These are phyloP conservation scores for Dicrostonyx torquatus DNA, from an alignment of 2,797 vertebrate species.

Conservation along the genomic window DNA sequence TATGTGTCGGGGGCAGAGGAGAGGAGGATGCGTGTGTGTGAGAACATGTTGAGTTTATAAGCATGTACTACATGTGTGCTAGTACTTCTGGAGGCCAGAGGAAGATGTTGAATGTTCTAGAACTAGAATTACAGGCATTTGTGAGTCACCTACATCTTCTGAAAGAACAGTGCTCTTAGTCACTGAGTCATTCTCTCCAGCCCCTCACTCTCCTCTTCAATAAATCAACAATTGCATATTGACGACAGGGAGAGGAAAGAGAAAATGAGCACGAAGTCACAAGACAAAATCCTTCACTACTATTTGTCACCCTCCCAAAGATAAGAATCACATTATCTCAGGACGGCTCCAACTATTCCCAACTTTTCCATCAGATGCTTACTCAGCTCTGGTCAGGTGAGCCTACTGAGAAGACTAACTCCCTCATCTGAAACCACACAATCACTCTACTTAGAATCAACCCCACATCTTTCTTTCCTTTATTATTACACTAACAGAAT, in stretches of 20 bases:
- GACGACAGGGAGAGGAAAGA: neutral
- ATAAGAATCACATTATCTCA: neutral
- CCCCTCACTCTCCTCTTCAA: neutral
- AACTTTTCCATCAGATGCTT: neutral
- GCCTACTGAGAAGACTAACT: neutral
- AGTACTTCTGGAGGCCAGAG: neutral
- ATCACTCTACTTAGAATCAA: constrained; percentile 28
- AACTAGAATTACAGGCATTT: neutral
- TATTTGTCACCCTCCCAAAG: neutral
- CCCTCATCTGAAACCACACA: constrained; percentile 32
- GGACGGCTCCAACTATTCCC: neutral
- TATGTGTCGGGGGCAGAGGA: neutral
- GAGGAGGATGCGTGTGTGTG: rapidly evolving
- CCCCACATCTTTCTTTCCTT: constrained; percentile 36
- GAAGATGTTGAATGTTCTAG: neutral
- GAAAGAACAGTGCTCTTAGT: neutral
- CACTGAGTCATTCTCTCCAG: neutral
- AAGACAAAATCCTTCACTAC: constrained; percentile 26
- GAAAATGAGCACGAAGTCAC: neutral
- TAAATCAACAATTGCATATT: neutral
- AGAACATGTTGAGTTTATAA: neutral
- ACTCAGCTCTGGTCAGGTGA: neutral
- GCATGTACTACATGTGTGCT: neutral
- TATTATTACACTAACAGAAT: constrained; percentile 56
- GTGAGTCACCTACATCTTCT: neutral